Evolutionary conservation across 30 jellyfish, hydroid and myxozoan genomes (phyloP).

Genomic region (Aurelia aurita complex sp. Pacific): DNA sequence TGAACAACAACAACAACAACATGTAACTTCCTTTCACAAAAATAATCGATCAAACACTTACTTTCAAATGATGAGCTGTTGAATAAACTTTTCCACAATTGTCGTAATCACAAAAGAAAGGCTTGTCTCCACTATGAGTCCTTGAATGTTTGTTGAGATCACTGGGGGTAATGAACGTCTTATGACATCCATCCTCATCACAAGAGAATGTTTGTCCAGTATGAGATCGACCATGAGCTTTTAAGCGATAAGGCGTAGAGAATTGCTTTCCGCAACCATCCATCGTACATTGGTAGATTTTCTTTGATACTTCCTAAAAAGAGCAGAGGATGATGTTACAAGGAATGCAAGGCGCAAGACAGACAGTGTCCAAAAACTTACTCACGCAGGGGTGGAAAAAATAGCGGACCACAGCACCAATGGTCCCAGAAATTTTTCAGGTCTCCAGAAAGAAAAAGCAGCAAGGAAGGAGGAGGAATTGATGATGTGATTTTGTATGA

Average conservation of each 20-base stretch:
- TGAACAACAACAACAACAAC: too few species aligned
- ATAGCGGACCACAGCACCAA: too few species aligned
- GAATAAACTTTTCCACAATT: constrained; percentile 95
- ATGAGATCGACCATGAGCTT: constrained; percentile 95
- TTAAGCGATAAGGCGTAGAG: constrained; percentile 91
- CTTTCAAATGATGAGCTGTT: constrained; percentile 98
- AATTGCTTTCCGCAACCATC: constrained; percentile 96
- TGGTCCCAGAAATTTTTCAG: too few species aligned
- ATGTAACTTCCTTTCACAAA: too few species aligned
- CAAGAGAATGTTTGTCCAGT: constrained; percentile 95
- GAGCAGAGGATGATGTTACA: neutral
- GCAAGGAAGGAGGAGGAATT: too few species aligned
- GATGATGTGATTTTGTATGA: too few species aligned
- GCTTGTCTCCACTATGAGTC: constrained; percentile 94
- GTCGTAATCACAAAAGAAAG: constrained; percentile 84
- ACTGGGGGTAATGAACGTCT: constrained; percentile 83
- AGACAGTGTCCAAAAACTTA: too few species aligned
- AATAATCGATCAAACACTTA: neutral
- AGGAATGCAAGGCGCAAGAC: too few species aligned
- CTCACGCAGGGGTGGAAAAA: too few species aligned
- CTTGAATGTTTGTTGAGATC: constrained; percentile 89
- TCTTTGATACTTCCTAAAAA: constrained; percentile 55
- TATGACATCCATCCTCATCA: constrained; percentile 91
- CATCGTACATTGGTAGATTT: constrained; percentile 84
- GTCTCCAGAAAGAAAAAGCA: too few species aligned